These are phyloP conservation scores for Dicentrarchus labrax DNA, from an alignment of 2,113 vertebrate genomes.

Conservation along the genomic window DNA sequence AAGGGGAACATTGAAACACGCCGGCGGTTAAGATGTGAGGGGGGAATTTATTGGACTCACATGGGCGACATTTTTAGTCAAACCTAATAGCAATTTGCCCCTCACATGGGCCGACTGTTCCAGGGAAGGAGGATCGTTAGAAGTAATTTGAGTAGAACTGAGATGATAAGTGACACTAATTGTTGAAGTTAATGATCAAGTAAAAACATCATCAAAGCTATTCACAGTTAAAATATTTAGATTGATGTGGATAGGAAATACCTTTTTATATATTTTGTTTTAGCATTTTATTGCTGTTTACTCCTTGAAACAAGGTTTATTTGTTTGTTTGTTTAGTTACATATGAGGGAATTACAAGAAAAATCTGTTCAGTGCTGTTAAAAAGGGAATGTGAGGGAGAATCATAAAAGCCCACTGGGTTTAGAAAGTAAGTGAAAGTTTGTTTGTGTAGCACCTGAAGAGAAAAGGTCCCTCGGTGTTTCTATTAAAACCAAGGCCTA, in stretches of 20 bases:
- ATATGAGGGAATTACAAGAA: slow-evolving; percentile 2
- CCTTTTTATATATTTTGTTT: neutral
- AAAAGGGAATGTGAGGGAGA: slow-evolving; percentile 15
- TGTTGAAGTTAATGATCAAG: slow-evolving; percentile 9
- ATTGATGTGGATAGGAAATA: slow-evolving; percentile 13
- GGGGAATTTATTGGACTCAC: slow-evolving; percentile 71
- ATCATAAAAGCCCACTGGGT: neutral
- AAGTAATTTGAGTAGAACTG: slow-evolving; percentile 21
- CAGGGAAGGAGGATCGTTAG: slow-evolving; percentile 3
- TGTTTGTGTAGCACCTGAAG: neutral
- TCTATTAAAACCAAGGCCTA: too few species aligned
- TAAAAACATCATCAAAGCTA: slow-evolving; percentile 3
- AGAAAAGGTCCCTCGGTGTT: neutral
- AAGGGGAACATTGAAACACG: slow-evolving; percentile 74
- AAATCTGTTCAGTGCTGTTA: neutral
- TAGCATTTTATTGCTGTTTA: neutral
- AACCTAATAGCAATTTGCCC: slow-evolving; percentile 62
- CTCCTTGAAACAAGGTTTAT: slow-evolving; percentile 12
- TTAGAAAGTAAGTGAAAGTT: neutral
- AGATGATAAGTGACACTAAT: slow-evolving; percentile 21
- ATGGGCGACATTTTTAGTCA: slow-evolving; percentile 66
- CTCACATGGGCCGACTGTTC: slow-evolving; percentile 20
- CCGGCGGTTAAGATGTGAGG: slow-evolving; percentile 61
- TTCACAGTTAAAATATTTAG: slow-evolving; percentile 6
- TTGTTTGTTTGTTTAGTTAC: slow-evolving; percentile 32